Base-by-base conservation (phyloP, 2,888 invertebrate species). In the Cheilosia vulpina region DNA sequence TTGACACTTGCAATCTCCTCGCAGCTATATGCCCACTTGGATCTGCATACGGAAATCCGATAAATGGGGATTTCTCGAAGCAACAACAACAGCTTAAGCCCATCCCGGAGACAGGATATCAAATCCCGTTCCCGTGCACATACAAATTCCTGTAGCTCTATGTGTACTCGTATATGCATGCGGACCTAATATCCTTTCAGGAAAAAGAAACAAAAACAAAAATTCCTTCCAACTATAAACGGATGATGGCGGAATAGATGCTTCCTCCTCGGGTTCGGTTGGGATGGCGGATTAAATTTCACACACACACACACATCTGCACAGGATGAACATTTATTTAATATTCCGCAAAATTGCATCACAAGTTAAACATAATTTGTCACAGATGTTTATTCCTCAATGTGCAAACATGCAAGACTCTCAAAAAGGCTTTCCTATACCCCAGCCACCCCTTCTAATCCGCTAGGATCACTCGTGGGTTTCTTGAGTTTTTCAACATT, bases 311-410 rank as follows among this genome's bases (percentile, higher is more conserved):
- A 34, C 4, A 62, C 11, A 17, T 2, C 19, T 17, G 38, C 31
- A 45, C 17, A 38, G 53, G 52, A 69, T 27, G 21, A 17, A 38
- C 71, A 81, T 85, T 81, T 77, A 81, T 81, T 76, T 72, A 85
- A 85, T 81, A 81, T 85, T 85, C 81, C 81, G 38, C 81, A 85
- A 85, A 85, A 85, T 85, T 85, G 85, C 85, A 85, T 85, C 85
- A 62, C 81, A 85, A 81, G 85, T 85, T 81, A 85, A 85, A 85
- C 81, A 85, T 81, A 85, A 85, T 85, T 85, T 85, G 81, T 85
- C 85, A 72, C 85, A 85, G 85, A 85, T 85, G 85, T 85, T 85
- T 80, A 85, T 85, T 85, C 81, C 81, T 72, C 85, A 81, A 85
- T 81, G 85, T 76, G 81, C 85, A 85, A 85, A 85, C 85, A 85